Evolutionary conservation across 1,140 invertebrate species (phyloP).

Genomic region (Anadara kagoshimensis): DNA sequence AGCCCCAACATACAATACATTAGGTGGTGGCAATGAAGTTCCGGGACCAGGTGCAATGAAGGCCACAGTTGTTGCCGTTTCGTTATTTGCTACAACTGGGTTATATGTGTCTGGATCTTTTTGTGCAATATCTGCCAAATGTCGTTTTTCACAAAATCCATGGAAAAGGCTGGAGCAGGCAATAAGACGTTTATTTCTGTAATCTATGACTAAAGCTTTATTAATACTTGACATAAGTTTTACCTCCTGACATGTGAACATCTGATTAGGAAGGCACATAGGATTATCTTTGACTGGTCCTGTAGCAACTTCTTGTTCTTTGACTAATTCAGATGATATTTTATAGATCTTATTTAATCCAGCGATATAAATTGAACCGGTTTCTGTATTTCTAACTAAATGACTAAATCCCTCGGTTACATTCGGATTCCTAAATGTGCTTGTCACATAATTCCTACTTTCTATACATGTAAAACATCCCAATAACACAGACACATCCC

Average conservation of each 20-base stretch:
- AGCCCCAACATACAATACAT: constrained; percentile 97
- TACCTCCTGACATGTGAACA: constrained; percentile 15
- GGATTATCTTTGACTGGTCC: constrained; percentile 93
- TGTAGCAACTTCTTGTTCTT: constrained; percentile 86
- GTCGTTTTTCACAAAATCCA: constrained; percentile 91
- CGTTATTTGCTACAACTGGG: constrained; percentile 96
- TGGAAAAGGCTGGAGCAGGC: constrained; percentile 92
- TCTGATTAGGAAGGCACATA: constrained; percentile 78
- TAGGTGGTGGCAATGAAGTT: constrained; percentile 78
- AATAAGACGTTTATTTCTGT: constrained; percentile 91
- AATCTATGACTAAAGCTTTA: constrained; percentile 96
- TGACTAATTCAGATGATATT: constrained; percentile 86
- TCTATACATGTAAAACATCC: no score
- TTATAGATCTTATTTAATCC: constrained; percentile 96
- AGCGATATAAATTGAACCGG: constrained; percentile 93
- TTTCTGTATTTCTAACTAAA: constrained; percentile 92
- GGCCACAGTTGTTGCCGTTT: constrained; percentile 93
- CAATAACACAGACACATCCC: no score
- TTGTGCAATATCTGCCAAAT: constrained; percentile 91
- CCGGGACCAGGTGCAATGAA: constrained; percentile 95
- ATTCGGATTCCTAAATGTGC: constrained; percentile 33
- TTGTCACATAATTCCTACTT: constrained; percentile 26
- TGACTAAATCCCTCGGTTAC: constrained; percentile 78
- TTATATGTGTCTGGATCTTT: constrained; percentile 84
- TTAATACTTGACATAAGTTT: constrained; percentile 93